Base-by-base conservation (phyloP, 2,888 invertebrate genomes). In the Idaea biselata region DNA sequence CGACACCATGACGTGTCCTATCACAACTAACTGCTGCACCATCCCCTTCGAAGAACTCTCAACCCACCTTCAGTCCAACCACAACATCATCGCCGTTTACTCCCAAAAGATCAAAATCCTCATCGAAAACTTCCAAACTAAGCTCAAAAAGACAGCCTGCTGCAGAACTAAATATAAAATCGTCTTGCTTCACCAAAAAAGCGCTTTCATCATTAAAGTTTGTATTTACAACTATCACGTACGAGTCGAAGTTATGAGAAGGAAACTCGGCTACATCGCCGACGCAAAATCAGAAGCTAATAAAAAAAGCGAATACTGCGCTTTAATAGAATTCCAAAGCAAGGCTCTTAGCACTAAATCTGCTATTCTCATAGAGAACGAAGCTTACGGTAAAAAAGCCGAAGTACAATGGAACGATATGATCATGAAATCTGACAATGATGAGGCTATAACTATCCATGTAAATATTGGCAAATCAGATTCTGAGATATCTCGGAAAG, bases 141-240 rank as follows among this genome's bases (percentile, higher is more conserved):
- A 92, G 65, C 80, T 93, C 32, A 91, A 89, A 74, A 90, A 90
- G 67, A 91, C 92, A 1, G 91, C 91, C 1, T 92, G 89, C 75
- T 91, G 91, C 70, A 78, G 89, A 76, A 91, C 92, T 0, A 93
- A 93, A 68, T 93, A 93, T 78, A 92, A 92, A 73, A 91, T 93
- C 31, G 82, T 91, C 7, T 69, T 93, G 2, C 80, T 93, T 0
- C 85, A 91, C 64, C 87, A 91, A 67, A 91, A 91, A 75, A 90
- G 91, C 73, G 92, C 91, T 16, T 93, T 93, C 68, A 86, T 92
- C 55, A 90, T 93, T 74, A 91, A 93, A 84, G 89, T 93, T 0
- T 91, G 90, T 75, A 89, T 92, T 60, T 91, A 91, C 77, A 92
- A 93, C 67, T 93, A 92, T 66, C 89, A 91, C 67, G 91, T 93